phyloP scores from a whole-genome alignment of 2,797 vertebrate genomes.

The Sebastes jordani region DNA sequence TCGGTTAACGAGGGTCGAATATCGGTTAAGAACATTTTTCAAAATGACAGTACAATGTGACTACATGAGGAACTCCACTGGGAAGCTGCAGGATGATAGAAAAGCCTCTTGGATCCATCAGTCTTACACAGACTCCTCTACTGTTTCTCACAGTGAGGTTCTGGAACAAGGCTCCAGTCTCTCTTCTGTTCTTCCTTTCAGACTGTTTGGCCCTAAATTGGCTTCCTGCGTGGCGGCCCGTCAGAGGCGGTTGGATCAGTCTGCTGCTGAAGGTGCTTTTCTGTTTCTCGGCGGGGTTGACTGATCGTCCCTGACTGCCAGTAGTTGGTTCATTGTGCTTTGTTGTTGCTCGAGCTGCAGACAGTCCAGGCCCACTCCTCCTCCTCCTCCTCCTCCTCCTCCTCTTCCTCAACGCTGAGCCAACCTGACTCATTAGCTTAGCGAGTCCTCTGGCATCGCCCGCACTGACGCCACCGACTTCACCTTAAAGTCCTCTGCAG shows the following conservation, averaged over 20 bases:
- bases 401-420: slow-evolving; percentile 23
- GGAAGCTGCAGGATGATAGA: no score
- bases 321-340: slow-evolving; percentile 40
- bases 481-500: slow-evolving; percentile 7
- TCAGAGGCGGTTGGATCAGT: slow-evolving; percentile 53
- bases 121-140: not conserved
- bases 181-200: not conserved
- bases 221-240: slow-evolving; percentile 33
- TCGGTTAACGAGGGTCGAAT: no score
- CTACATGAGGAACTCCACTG: no score
- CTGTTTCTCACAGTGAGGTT: not conserved
- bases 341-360: slow-evolving; percentile 46
- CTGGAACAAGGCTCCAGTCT: not conserved
- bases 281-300: slow-evolving; percentile 46
- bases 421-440: slow-evolving; percentile 53
- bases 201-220: slow-evolving; percentile 26
- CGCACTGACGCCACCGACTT: slow-evolving; percentile 17
- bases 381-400: no score
- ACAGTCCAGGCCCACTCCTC: slow-evolving; percentile 8
- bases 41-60: no score
- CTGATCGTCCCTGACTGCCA: slow-evolving; percentile 57
- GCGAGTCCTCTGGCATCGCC: slow-evolving; percentile 34
- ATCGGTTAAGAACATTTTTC: no score
- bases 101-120: not conserved
- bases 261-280: slow-evolving; percentile 61